Conservation (phyloP, 2,797 vertebrate genomes). For the Chelmon rostratus region DNA sequence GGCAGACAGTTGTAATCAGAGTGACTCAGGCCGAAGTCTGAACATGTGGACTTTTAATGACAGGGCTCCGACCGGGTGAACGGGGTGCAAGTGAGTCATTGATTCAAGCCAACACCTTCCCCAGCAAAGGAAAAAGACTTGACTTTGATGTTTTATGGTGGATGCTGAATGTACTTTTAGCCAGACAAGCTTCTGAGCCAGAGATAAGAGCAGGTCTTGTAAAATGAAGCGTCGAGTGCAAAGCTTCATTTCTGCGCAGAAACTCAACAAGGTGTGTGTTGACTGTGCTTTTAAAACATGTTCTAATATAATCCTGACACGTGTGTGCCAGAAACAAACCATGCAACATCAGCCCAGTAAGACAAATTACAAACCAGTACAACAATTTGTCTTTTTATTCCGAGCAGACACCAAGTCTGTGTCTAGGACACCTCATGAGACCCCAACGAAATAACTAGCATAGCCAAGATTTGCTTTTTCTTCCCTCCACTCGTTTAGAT, state of each 20-base stretch:
- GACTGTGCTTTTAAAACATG: not conserved
- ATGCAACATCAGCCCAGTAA: not conserved
- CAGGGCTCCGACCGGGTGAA: slow-evolving; percentile 6
- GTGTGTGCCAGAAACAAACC: not conserved
- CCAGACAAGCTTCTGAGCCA: not conserved
- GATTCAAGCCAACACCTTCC: not conserved
- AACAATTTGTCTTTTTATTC: not conserved
- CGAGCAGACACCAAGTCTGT: not conserved
- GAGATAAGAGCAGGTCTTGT: not conserved
- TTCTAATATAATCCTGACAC: not conserved
- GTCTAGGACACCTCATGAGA: not conserved
- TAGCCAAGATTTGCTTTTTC: not conserved
- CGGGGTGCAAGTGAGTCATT: not conserved
- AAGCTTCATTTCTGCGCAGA: not conserved
- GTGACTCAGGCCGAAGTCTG: slow-evolving; percentile 17
- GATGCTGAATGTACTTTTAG: not conserved
- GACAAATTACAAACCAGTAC: not conserved
- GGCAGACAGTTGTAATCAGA: not conserved
- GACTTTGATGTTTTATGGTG: slow-evolving; percentile 7
- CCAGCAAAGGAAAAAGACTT: not conserved
- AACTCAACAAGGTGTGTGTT: not conserved
- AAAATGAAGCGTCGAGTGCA: not conserved
- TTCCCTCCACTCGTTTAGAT: not conserved
- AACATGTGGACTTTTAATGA: slow-evolving; percentile 15
- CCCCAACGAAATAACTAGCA: not conserved